phyloP scores from a whole-genome alignment of 64 coral and sea anemone species.

The Montipora sp. region DNA sequence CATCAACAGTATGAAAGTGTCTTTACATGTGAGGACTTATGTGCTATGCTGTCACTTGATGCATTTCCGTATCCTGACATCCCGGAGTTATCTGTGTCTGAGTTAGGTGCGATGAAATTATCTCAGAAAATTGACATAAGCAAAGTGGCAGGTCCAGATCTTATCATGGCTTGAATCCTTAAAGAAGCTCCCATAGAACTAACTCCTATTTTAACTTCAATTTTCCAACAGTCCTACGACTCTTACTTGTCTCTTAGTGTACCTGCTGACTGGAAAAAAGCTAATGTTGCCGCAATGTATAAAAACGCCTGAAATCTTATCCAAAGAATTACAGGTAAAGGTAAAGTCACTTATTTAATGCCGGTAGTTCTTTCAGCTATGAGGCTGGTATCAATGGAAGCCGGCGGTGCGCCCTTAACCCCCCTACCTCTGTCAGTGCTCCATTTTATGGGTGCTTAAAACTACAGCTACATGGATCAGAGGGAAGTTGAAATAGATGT shows the following conservation, averaged over 20 bases:
- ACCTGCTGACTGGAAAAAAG: constrained; percentile 27
- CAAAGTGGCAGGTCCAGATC: neutral
- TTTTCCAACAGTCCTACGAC: constrained; percentile 43
- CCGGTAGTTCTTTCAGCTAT: too few relatives aligned
- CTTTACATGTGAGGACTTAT: constrained; percentile 26
- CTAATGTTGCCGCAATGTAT: constrained; percentile 26
- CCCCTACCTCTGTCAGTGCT: too few relatives aligned
- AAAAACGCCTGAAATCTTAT: constrained; percentile 5
- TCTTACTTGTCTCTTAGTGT: neutral
- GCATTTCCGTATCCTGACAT: neutral
- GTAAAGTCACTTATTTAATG: too few relatives aligned
- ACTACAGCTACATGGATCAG: too few relatives aligned
- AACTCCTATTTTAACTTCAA: neutral
- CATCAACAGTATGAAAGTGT: neutral
- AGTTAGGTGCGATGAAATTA: neutral
- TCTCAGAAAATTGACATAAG: neutral
- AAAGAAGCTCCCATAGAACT: neutral
- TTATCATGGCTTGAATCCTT: neutral
- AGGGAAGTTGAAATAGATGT: too few relatives aligned
- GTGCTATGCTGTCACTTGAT: neutral
- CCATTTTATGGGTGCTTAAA: too few relatives aligned
- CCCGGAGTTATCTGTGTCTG: neutral
- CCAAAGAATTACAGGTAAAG: constrained; percentile 28
- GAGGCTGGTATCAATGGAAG: too few relatives aligned
- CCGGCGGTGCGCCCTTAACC: too few relatives aligned